phyloP scores from a whole-genome alignment of 2,888 invertebrate species.

The Ariolimax columbianus region DNA sequence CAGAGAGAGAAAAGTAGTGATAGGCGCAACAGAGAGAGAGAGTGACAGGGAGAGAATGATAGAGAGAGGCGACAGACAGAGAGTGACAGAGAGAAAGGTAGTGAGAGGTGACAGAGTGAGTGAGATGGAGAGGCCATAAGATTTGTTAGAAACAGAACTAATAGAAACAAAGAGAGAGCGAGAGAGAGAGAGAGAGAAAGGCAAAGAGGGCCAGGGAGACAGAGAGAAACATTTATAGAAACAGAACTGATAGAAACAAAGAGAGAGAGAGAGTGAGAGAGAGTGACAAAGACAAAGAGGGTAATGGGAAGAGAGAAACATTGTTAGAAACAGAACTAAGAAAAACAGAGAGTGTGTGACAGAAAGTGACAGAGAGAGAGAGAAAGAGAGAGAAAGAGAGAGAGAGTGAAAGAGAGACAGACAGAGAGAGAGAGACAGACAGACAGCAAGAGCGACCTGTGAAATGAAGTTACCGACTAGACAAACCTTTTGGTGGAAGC shows the following conservation, averaged over 20 bases:
- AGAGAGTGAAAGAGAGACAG: not conserved
- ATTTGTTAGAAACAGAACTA: not conserved
- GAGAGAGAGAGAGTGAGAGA: not conserved
- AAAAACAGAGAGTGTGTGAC: not conserved
- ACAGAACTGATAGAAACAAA: not conserved
- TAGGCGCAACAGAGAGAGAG: not conserved
- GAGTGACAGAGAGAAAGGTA: constrained; percentile 25
- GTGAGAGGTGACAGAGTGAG: not conserved
- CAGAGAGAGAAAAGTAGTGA: not conserved
- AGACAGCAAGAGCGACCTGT: not conserved
- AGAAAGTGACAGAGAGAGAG: not conserved
- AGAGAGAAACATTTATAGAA: not conserved
- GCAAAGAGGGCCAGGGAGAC: not conserved
- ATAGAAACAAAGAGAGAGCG: not conserved
- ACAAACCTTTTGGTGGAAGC: not conserved
- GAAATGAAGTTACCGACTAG: constrained; percentile 6
- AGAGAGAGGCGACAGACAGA: constrained; percentile 19
- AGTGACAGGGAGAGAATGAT: constrained; percentile 3
- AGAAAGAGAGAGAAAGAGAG: not conserved
- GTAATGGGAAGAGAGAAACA: not conserved
- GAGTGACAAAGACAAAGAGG: not conserved
- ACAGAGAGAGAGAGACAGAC: not conserved
- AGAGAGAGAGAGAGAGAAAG: constrained; percentile 18
- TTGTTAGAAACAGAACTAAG: not conserved
- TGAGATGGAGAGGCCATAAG: not conserved